phyloP scores from a whole-genome alignment of 2,113 vertebrate genomes.

The Psephotus haematonotus region DNA sequence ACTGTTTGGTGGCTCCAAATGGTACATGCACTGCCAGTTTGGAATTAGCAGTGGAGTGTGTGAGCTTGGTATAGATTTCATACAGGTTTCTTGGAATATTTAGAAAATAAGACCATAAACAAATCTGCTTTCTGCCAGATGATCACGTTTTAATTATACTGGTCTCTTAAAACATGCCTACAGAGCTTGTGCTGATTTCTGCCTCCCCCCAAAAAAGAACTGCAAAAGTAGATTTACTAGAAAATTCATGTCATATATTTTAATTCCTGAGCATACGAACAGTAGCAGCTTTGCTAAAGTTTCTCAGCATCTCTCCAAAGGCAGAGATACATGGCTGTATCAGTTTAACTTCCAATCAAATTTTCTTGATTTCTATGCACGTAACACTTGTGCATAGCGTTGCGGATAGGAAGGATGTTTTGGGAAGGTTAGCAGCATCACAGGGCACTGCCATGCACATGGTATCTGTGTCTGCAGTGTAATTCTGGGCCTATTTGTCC shows the following conservation, averaged over 20 bases:
- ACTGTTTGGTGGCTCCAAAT: neutral
- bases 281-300: neutral
- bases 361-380: neutral
- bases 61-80: neutral
- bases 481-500: neutral
- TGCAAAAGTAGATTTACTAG: neutral
- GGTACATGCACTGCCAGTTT: neutral
- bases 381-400: fast-evolving
- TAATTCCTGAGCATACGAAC: neutral
- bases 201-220: neutral
- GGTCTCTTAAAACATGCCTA: neutral
- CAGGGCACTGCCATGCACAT: neutral
- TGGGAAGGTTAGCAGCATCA: neutral
- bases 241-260: neutral
- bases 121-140: neutral
- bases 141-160: neutral
- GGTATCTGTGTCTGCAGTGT: neutral
- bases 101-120: neutral
- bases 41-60: neutral
- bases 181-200: neutral
- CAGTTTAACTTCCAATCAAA: neutral
- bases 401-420: neutral
- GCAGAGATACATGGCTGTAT: neutral
- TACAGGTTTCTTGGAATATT: neutral
- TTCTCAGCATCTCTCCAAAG: neutral